Percentiles rank a stretch among this genome's conserved stretches.
Conservation (phyloP, 1,140 invertebrate species). For the Sycobia sp. region DNA sequence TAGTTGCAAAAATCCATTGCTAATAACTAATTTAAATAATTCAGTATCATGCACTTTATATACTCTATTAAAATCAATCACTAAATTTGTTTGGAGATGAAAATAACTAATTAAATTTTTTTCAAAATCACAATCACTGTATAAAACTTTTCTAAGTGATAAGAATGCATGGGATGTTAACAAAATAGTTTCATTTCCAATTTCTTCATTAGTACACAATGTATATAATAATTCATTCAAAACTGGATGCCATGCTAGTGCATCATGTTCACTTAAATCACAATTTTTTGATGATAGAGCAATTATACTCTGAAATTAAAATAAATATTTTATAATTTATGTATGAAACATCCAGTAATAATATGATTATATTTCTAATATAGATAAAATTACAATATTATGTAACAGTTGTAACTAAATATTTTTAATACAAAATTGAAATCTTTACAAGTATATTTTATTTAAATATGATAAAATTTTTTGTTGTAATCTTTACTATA, state of each 20-base stretch:
- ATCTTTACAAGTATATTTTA: no score
- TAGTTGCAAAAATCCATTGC: constrained; percentile 47
- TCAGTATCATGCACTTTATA: constrained; percentile 39
- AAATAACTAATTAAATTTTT: constrained; percentile 34
- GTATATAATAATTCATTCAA: constrained; percentile 33
- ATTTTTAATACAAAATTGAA: no score
- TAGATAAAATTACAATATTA: neutral
- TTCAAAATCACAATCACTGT: constrained; percentile 21
- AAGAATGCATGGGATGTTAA: constrained; percentile 44
- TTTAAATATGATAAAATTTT: no score
- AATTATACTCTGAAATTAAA: constrained; percentile 43
- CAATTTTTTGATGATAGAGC: constrained; percentile 15
- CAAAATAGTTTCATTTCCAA: constrained; percentile 40
- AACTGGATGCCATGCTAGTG: constrained; percentile 36
- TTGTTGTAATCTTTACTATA: no score
- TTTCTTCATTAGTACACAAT: constrained; percentile 32
- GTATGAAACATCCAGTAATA: no score
- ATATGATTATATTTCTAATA: neutral
- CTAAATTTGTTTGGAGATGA: constrained; percentile 17
- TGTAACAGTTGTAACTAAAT: neutral
- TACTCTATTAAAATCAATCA: constrained; percentile 32
- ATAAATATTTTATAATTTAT: neutral
- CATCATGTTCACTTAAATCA: constrained; percentile 4
- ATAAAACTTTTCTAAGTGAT: constrained; percentile 33
- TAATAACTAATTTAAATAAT: constrained; percentile 45